Evolutionary conservation across 2,797 vertebrate species (phyloP).

Genomic region (Meda fulgida): DNA sequence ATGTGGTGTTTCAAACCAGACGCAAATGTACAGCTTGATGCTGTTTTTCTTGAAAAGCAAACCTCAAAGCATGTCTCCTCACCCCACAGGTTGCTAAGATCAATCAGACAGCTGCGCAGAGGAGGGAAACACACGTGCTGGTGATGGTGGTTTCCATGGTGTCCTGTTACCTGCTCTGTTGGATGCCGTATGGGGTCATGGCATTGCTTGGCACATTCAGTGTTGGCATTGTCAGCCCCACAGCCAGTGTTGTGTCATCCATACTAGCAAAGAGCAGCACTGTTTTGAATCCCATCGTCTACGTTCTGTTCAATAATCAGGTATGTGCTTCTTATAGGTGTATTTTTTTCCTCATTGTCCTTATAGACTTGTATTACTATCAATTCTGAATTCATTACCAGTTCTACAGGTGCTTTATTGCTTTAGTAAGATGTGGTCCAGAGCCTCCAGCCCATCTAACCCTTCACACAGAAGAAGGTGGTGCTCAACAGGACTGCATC

Average conservation of each 20-base stretch:
- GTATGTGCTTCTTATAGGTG: slow-evolving; percentile 42
- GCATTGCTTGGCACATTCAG: slow-evolving; percentile 66
- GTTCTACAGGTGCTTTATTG: slow-evolving; percentile 57
- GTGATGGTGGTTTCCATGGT: slow-evolving; percentile 71
- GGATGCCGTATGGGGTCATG: slow-evolving; percentile 69
- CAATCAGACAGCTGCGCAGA: slow-evolving; percentile 47
- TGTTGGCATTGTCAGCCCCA: slow-evolving; percentile 59
- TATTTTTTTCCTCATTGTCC: not conserved
- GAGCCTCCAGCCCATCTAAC: slow-evolving; percentile 14
- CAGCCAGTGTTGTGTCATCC: slow-evolving; percentile 66
- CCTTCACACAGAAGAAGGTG: slow-evolving; percentile 31
- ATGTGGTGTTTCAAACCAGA: not conserved
- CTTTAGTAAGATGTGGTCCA: slow-evolving; percentile 39
- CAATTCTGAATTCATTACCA: not conserved
- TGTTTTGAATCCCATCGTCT: slow-evolving; percentile 69
- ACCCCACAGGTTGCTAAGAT: slow-evolving; percentile 52
- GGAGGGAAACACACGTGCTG: slow-evolving; percentile 56
- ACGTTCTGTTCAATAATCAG: slow-evolving; percentile 70
- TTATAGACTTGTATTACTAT: not conserved
- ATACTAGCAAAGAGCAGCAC: slow-evolving; percentile 72
- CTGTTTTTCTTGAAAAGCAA: slow-evolving; percentile 31
- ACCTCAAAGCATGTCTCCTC: slow-evolving; percentile 6
- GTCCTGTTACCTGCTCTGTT: slow-evolving; percentile 68
- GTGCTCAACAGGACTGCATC: slow-evolving; percentile 23
- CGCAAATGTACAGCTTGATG: not conserved